phyloP scores from a whole-genome alignment of 1,140 invertebrate species.

The Sinonovacula constricta region DNA sequence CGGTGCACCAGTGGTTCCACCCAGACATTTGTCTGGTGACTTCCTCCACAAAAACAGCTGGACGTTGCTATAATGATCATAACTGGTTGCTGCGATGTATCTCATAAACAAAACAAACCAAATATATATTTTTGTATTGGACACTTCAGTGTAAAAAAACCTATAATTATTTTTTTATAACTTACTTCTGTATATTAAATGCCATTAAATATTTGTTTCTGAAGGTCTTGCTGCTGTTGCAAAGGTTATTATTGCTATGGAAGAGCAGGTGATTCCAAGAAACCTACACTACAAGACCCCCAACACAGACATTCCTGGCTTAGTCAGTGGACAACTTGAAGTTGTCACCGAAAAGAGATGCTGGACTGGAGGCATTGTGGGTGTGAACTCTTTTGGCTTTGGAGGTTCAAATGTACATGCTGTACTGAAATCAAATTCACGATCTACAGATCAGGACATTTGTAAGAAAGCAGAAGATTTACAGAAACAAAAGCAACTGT shows the following conservation, averaged over 20 bases:
- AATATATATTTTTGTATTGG: too few relatives aligned
- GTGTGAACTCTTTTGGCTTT: conserved; percentile 97
- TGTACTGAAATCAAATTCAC: conserved; percentile 84
- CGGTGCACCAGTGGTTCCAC: too few relatives aligned
- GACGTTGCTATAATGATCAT: too few relatives aligned
- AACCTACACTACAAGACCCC: conserved; percentile 94
- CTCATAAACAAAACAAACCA: too few relatives aligned
- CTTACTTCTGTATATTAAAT: neutral
- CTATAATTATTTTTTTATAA: neutral
- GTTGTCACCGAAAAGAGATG: conserved; percentile 89
- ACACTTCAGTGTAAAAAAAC: too few relatives aligned
- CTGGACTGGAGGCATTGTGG: conserved; percentile 92
- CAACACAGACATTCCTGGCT: conserved; percentile 92
- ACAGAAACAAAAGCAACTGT: conserved; percentile 82
- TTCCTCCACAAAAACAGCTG: too few relatives aligned
- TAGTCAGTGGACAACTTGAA: conserved; percentile 91
- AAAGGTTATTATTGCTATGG: conserved; percentile 94
- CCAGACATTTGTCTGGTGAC: too few relatives aligned
- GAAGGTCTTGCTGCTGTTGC: conserved; percentile 90
- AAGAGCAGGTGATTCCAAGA: conserved; percentile 89
- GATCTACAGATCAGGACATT: neutral
- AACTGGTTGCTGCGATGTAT: too few relatives aligned
- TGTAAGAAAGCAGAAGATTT: conserved; percentile 59
- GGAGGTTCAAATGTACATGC: conserved; percentile 97
- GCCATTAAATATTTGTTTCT: conserved; percentile 1